phyloP scores from a whole-genome alignment of 2,797 vertebrate species.

The Loriculus beryllinus region DNA sequence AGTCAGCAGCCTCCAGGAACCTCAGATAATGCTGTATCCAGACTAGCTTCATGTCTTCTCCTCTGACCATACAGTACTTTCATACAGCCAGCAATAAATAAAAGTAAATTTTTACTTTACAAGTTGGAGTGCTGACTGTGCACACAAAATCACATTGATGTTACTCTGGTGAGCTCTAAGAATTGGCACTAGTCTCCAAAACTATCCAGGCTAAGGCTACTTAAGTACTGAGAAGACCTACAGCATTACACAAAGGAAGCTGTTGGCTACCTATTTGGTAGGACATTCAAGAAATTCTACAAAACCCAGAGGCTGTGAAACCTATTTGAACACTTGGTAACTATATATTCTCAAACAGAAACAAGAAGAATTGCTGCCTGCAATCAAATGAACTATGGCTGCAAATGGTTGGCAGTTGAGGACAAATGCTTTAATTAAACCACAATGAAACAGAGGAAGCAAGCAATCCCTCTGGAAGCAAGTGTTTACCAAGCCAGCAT shows the following conservation, averaged over 20 bases:
- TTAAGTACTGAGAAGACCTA: background rate
- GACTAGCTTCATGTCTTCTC: background rate
- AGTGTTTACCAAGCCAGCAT: background rate
- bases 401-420: background rate
- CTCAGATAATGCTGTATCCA: background rate
- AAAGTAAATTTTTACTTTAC: background rate
- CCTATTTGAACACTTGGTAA: background rate
- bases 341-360: background rate
- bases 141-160: background rate
- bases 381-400: background rate
- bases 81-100: background rate
- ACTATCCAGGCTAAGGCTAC: background rate
- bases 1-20: background rate
- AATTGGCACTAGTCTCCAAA: background rate
- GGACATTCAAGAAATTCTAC: background rate
- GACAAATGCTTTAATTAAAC: background rate
- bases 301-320: background rate
- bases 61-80: background rate
- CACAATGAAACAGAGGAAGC: background rate
- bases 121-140: background rate
- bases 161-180: background rate
- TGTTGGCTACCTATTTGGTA: background rate
- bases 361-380: background rate
- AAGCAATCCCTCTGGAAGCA: background rate
- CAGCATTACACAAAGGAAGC: background rate